Base-by-base conservation (phyloP, 2,888 invertebrate species). In the Agriopis aurantiaria region DNA sequence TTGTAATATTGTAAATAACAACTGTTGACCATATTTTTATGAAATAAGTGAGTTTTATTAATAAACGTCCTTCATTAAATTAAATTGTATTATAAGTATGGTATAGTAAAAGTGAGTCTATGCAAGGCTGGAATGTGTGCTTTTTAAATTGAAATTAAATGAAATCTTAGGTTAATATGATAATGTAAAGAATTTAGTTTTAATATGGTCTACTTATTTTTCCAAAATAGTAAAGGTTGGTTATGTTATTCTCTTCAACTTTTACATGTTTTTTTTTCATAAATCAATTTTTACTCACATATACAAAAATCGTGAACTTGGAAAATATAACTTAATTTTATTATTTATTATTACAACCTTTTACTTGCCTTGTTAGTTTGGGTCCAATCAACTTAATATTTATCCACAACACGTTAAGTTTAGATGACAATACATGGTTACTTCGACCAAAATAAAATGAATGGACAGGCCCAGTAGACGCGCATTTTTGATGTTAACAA, bases 101-200 rank as follows among this genome's bases (percentile, higher is more conserved):
- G 33, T 75, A 53, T 71, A 41, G 33, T 45, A 23, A 52, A 57
- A 68, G 40, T 43, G 52, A n/a, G 81, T 83, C 78, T 81, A 77
- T 83, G 81, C 83, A 65, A 79, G 73, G 80, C 83, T 76, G 79
- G 57, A 66, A 68, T 17, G 61, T 68, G 69, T 70, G 75, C 72
- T 71, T 77, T 69, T 66, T 62, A 62, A 57, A 62, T 59, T 69
- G 55, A 65, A 56, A 63, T 55, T 33, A 33, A 33, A 33, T 33
- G 1, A 33, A 69, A 65, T 58, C 40, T 67, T 43, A 61, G 40
- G 23, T 59, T 53, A 65, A 51, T 49, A 48, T 41, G 11, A 60
- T 58, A 63, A 53, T 53, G 55, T 62, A 69, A 55, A 14, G 23
- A 52, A 52, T 53, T 49, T 56, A 56, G 3, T 41, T 14, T 41